Evolutionary conservation across 2,113 vertebrate species (phyloP).

Genomic region (Oriolus oriolus): DNA sequence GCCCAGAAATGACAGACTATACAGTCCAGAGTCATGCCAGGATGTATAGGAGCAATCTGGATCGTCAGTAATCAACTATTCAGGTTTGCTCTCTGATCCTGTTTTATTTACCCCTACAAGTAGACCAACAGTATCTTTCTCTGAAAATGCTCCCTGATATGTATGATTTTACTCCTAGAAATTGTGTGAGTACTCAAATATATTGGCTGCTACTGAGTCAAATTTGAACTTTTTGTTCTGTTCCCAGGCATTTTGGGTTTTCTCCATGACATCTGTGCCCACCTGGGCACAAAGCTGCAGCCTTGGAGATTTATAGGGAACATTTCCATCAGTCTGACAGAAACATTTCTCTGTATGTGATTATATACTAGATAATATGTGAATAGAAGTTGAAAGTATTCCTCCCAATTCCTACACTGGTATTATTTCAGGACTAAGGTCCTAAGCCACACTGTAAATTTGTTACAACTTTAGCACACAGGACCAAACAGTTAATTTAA

Average conservation of each 20-base stretch:
- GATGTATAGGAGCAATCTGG: not conserved
- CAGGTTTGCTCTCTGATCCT: not conserved
- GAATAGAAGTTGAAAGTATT: not conserved
- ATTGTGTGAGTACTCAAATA: not conserved
- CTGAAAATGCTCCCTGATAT: not conserved
- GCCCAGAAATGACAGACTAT: not conserved
- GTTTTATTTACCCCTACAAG: not conserved
- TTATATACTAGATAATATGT: not conserved
- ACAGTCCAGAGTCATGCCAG: not conserved
- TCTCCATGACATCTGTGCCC: not conserved
- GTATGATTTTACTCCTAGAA: not conserved
- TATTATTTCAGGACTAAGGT: not conserved
- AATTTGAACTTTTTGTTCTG: not conserved
- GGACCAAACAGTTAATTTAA: not conserved
- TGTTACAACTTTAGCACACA: not conserved
- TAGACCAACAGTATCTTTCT: accelerated
- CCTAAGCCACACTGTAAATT: not conserved
- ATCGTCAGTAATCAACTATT: not conserved
- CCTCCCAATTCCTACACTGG: not conserved
- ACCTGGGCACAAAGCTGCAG: not conserved
- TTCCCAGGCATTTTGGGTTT: not conserved
- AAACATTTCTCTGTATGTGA: not conserved
- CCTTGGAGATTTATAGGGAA: not conserved
- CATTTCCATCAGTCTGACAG: not conserved
- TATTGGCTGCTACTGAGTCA: not conserved